These are phyloP conservation scores for Caenorhabditis briggsae DNA, from an alignment of 1,140 invertebrate genomes.

Conservation along the genomic window DNA sequence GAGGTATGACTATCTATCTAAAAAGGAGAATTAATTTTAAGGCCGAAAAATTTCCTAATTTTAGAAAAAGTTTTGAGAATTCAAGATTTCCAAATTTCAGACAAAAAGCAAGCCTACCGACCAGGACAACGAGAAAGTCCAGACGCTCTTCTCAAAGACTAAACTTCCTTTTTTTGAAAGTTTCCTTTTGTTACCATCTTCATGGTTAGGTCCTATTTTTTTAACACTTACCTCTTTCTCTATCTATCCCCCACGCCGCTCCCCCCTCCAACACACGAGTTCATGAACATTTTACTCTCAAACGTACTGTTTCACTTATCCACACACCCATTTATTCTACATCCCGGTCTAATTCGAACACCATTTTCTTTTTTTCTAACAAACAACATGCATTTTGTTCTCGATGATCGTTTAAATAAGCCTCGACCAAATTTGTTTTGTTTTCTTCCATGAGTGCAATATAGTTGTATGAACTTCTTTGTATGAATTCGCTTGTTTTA, in stretches of 20 bases:
- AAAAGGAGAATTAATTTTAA: no score
- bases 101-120: slow-evolving; percentile 38
- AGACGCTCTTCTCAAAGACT: slow-evolving; percentile 42
- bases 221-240: not conserved
- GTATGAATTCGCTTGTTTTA: slow-evolving; percentile 20
- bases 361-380: not conserved
- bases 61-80: no score
- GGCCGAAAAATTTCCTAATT: no score
- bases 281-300: not conserved
- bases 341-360: slow-evolving; percentile 19
- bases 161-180: not conserved
- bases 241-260: not conserved
- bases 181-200: not conserved
- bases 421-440: not conserved
- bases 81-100: not conserved
- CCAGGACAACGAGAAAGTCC: slow-evolving; percentile 46
- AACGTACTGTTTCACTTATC: slow-evolving; percentile 21
- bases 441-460: slow-evolving; percentile 15
- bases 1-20: no score
- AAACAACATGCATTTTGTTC: not conserved
- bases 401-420: not conserved
- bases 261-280: slow-evolving; percentile 26
- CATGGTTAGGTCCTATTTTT: slow-evolving; percentile 34
- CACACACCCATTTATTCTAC: not conserved
- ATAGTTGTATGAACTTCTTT: not conserved